Evolutionary conservation across 92 coral and sea anemone species (phyloP).

Genomic region (Bergia puertoricense): DNA sequence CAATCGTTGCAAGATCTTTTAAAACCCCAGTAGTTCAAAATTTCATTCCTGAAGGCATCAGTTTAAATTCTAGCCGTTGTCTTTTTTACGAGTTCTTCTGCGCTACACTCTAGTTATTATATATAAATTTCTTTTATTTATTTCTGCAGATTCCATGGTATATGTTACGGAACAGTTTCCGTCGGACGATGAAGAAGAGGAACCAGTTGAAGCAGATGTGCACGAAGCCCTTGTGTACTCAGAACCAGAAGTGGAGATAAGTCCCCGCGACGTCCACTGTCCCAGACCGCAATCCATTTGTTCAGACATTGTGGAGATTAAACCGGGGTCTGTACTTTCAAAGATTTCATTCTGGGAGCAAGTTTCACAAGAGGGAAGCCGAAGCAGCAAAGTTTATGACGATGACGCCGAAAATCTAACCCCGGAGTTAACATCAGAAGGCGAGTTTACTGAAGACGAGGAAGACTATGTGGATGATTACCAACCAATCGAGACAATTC

Average conservation of each 20-base stretch:
- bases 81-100: background rate
- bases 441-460: conserved; percentile 34
- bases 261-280: conserved; percentile 26
- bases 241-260: conserved; percentile 43
- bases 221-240: conserved; percentile 46
- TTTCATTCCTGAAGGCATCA: too few species aligned
- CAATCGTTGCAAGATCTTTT: too few species aligned
- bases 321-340: conserved; percentile 38
- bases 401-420: conserved; percentile 20
- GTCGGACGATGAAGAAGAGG: conserved; percentile 27
- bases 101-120: background rate
- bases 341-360: conserved; percentile 52
- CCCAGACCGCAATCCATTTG: conserved; percentile 43
- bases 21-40: too few species aligned
- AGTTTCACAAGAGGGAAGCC: conserved; percentile 55
- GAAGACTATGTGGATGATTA: conserved; percentile 67
- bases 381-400: conserved; percentile 44
- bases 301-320: conserved; percentile 38
- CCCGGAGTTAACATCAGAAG: conserved; percentile 23
- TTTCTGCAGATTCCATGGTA: conserved; percentile 18
- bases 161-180: conserved; percentile 51
- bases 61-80: too few species aligned
- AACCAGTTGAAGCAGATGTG: conserved; percentile 52
- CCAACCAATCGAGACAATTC: conserved; percentile 51
- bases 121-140: background rate